Conservation (phyloP, 2,888 invertebrate genomes). For the Drosophila subsilvestris region DNA sequence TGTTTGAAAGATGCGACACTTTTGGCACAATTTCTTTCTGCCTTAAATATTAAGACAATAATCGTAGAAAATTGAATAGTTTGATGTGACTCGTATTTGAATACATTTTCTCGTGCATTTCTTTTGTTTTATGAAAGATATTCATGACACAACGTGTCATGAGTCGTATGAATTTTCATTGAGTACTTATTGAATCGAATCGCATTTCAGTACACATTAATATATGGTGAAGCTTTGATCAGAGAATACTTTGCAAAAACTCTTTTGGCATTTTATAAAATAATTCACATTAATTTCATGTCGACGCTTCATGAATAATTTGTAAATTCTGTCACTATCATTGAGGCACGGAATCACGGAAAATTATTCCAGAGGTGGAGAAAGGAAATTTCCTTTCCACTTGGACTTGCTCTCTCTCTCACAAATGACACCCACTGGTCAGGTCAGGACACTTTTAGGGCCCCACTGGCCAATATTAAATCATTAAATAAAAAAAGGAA, state of each 20-base stretch:
- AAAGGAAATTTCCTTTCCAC: constrained; percentile 9
- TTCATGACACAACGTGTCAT: neutral
- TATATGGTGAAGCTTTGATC: neutral
- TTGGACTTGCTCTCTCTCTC: constrained; percentile 32
- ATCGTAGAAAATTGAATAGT: no score
- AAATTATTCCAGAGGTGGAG: constrained; percentile 26
- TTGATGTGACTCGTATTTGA: no score
- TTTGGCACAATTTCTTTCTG: no score
- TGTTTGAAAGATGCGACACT: no score
- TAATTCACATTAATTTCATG: neutral
- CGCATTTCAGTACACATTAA: neutral
- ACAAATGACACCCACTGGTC: constrained; percentile 13
- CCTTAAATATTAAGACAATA: neutral
- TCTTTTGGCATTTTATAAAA: neutral
- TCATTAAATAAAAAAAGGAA: constrained; percentile 22
- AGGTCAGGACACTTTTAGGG: constrained; percentile 14
- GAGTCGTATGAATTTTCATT: neutral
- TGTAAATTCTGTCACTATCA: constrained; percentile 30
- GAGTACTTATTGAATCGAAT: neutral
- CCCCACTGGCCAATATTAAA: constrained; percentile 35
- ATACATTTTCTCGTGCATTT: neutral
- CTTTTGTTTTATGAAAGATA: neutral
- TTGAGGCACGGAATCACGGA: constrained; percentile 34
- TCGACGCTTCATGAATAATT: neutral
- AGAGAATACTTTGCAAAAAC: neutral